Conservation (phyloP, 2,888 invertebrate species). For the Parthenolecanium corni region DNA sequence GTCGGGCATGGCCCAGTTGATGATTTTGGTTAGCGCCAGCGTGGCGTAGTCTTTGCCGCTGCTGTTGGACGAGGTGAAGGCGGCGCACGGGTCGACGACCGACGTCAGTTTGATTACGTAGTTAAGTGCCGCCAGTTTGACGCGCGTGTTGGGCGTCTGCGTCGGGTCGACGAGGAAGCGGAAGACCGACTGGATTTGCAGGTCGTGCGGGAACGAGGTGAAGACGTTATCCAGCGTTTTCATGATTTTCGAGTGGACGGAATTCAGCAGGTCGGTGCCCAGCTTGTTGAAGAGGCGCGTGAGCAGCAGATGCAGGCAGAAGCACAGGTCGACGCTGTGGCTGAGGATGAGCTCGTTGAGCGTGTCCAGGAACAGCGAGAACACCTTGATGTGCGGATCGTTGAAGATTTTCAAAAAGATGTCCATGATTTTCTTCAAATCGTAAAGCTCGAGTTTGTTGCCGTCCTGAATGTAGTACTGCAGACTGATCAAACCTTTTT, state of each 20-base stretch:
- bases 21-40: slow-evolving; percentile 61
- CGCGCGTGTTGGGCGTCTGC: slow-evolving; percentile 77
- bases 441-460: slow-evolving; percentile 52
- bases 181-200: slow-evolving; percentile 47
- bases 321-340: slow-evolving; percentile 76
- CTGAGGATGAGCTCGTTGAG: slow-evolving; percentile 77
- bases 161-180: slow-evolving; percentile 82
- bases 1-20: slow-evolving; percentile 56
- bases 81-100: slow-evolving; percentile 35
- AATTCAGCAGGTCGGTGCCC: slow-evolving; percentile 81
- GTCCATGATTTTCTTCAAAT: slow-evolving; percentile 77
- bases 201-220: slow-evolving; percentile 50
- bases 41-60: slow-evolving; percentile 39
- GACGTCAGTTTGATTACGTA: slow-evolving; percentile 53
- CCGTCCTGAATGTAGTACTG: slow-evolving; percentile 63
- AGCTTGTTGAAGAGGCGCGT: slow-evolving; percentile 78
- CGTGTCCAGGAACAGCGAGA: slow-evolving; percentile 85
- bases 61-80: slow-evolving; percentile 33
- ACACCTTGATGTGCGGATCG: slow-evolving; percentile 86
- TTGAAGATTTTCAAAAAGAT: slow-evolving; percentile 94
- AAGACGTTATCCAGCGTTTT: slow-evolving; percentile 69
- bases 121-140: slow-evolving; percentile 62
- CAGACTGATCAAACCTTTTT: slow-evolving; percentile 68
- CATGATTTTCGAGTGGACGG: slow-evolving; percentile 81
- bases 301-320: slow-evolving; percentile 86